phyloP scores from a whole-genome alignment of 2,888 invertebrate genomes.

The Andrena trimmerana region DNA sequence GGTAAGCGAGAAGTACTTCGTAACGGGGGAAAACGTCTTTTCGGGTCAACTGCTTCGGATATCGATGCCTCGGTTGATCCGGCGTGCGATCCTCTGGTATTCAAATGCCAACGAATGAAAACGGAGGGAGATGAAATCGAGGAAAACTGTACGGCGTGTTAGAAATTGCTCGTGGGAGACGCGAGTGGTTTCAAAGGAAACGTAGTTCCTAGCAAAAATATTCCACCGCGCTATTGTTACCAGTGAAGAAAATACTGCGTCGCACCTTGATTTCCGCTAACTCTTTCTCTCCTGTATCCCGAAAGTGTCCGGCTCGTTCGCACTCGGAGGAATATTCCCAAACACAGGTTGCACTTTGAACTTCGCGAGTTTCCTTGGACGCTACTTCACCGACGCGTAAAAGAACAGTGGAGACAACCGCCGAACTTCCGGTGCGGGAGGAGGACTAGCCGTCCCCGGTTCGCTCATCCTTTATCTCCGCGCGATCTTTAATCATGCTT shows the following conservation, averaged over 20 bases:
- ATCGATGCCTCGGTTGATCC: slow-evolving; percentile 10
- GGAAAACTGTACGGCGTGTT: not conserved
- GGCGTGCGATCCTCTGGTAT: not conserved
- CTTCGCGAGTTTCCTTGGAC: not conserved
- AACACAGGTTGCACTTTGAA: slow-evolving; percentile 12
- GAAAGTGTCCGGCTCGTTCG: not conserved
- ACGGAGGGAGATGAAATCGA: not conserved
- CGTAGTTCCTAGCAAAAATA: not conserved
- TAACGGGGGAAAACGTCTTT: slow-evolving; percentile 16
- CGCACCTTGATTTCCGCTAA: not conserved
- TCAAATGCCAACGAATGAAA: not conserved
- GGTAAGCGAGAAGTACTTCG: not conserved
- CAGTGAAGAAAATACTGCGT: not conserved
- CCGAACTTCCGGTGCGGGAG: not conserved
- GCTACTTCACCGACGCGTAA: not conserved
- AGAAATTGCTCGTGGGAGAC: not conserved
- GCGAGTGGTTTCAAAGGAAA: not conserved
- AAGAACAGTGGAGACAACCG: not conserved
- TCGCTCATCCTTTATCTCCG: not conserved
- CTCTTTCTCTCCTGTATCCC: not conserved
- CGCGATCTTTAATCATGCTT: slow-evolving; percentile 17
- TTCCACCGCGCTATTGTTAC: not conserved
- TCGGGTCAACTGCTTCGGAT: slow-evolving; percentile 18
- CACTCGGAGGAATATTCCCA: not conserved
- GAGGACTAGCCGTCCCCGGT: not conserved